Evolutionary conservation across 2,797 vertebrate genomes (phyloP), one percentile per base, ranked within the genome.

Genomic region (Thalassophryne amazonica): DNA sequence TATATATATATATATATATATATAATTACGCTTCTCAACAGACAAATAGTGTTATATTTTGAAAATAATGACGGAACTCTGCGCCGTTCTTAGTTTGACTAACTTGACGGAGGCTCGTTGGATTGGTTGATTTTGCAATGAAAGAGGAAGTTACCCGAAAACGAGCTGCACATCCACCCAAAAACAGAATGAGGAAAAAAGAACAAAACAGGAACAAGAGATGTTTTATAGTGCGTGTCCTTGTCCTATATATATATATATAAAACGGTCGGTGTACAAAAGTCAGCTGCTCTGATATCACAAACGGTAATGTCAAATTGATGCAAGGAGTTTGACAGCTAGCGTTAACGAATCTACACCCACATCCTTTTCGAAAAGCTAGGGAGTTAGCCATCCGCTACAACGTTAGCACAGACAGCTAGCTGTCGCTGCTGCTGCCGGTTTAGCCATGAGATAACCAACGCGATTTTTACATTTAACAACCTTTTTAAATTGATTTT

Each of bases 131-230:
- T 27, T 25, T 35, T 60, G 48, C 46, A 57, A 54, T 60, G 3
- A 49, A 76, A 77, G 73, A 80, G 82, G 85, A 88, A 85, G 83
- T 83, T 69, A 62, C 76, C n/a, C n/a, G n/a, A n/a, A n/a, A n/a
- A n/a, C n/a, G n/a, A n/a, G n/a, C n/a, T n/a, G n/a, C n/a, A n/a
- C n/a, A n/a, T n/a, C n/a, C n/a, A n/a, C n/a, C n/a, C n/a, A n/a
- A n/a, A n/a, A n/a, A n/a, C n/a, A n/a, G n/a, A n/a, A n/a, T n/a
- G n/a, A n/a, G n/a, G n/a, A 62, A 56, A 49, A 58, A 20, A 30
- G 18, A 22, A 20, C 25, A 62, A 73, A 80, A 65, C 60, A 73
- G 52, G 32, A 74, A 38, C 53, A 24, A 28, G 32, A 47, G 46
- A n/a, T n/a, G n/a, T n/a, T n/a, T n/a, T n/a, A n/a, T n/a, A n/a